A percentile compares a stretch with the other conserved stretches of the same genome.
phyloP scores from a whole-genome alignment of 2,797 vertebrate genomes.

The Notolabrus celidotus region DNA sequence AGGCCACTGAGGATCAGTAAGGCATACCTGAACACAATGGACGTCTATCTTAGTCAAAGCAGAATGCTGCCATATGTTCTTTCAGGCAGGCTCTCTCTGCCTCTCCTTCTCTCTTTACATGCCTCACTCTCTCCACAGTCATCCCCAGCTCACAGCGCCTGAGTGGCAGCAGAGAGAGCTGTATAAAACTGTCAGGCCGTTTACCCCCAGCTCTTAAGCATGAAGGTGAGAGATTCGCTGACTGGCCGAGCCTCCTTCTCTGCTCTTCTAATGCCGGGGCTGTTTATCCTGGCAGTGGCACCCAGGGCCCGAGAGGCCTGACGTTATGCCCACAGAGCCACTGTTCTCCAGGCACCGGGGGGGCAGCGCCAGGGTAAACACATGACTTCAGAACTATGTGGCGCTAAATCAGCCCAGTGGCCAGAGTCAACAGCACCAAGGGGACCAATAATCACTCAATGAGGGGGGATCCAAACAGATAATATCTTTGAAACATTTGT shows the following conservation, averaged over 20 bases:
- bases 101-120: constrained; percentile 30
- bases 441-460: constrained; percentile 62
- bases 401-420: constrained; percentile 46
- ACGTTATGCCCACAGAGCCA: constrained; percentile 78
- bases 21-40: constrained; percentile 67
- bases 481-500: neutral
- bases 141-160: constrained; percentile 45
- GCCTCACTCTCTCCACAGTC: constrained; percentile 46
- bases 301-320: constrained; percentile 65
- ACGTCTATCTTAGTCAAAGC: constrained; percentile 64
- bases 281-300: constrained; percentile 84
- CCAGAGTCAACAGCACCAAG: constrained; percentile 73
- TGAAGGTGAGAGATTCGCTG: constrained; percentile 67
- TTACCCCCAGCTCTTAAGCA: constrained; percentile 51
- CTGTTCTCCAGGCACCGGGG: constrained; percentile 66
- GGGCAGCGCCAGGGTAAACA: constrained; percentile 83
- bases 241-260: constrained; percentile 56
- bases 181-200: constrained; percentile 68
- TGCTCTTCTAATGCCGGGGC: constrained; percentile 59
- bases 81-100: constrained; percentile 21
- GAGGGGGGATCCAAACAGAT: constrained; percentile 59
- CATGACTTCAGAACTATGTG: constrained; percentile 80
- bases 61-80: constrained; percentile 68
- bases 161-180: constrained; percentile 66
- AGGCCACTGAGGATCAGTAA: constrained; percentile 58